Evolutionary conservation across 2,888 invertebrate genomes (phyloP).

Genomic region (Ennomos fuscantarius): DNA sequence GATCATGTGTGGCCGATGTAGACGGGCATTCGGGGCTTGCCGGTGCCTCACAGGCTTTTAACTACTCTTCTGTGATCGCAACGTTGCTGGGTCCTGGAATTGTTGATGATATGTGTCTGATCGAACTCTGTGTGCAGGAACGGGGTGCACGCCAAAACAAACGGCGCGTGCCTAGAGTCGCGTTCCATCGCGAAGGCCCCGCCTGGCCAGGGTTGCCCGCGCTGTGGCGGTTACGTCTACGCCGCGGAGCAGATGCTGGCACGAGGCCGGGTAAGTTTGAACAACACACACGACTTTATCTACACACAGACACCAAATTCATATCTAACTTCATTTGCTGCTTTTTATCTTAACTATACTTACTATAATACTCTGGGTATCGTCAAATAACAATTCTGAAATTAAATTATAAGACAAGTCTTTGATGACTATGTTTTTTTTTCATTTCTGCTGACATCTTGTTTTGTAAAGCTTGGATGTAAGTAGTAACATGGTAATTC

Average conservation of each 20-base stretch:
- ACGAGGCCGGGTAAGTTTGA: conserved; percentile 91
- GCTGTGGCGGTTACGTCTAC: conserved; percentile 95
- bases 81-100: conserved; percentile 61
- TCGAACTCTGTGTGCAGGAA: conserved; percentile 62
- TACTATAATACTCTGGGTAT: background rate
- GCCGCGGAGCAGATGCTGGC: conserved; percentile 97
- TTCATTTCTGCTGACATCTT: background rate
- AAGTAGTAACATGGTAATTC: conserved; percentile 19
- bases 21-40: conserved; percentile 67
- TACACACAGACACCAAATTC: conserved; percentile 3
- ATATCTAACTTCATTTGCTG: conserved; percentile 15
- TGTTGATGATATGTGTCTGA: conserved; percentile 51
- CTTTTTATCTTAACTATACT: background rate
- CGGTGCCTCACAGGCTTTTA: conserved; percentile 75
- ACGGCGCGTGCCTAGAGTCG: conserved; percentile 88
- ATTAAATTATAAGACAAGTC: too few relatives aligned
- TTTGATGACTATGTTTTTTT: background rate
- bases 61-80: conserved; percentile 77
- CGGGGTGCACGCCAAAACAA: conserved; percentile 78
- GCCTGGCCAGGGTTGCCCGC: conserved; percentile 94
- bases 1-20: conserved; percentile 69
- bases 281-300: background rate
- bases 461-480: conserved; percentile 4
- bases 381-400: background rate
- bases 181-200: conserved; percentile 92